Evolutionary conservation across 2,113 vertebrate genomes (phyloP), one percentile per base, ranked within the genome.

Genomic region (Heliornis fulica): DNA sequence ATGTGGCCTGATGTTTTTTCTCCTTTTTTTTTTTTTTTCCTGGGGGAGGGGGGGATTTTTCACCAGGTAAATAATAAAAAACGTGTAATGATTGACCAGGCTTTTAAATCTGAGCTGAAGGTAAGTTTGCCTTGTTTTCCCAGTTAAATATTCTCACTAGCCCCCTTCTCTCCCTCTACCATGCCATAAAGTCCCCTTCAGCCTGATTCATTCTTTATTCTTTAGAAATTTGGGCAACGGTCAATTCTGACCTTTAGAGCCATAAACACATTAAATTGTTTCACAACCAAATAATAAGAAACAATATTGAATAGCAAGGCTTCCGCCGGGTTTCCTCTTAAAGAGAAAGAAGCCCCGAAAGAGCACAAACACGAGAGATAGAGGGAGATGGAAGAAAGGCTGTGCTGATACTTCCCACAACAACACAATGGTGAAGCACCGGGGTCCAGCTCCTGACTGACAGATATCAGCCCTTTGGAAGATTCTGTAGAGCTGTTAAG

Each of bases 61-160:
- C 87, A 95, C 96, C 95, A 97, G 91, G 96, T 94, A 98, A 98
- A 98, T 98, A 98, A 98, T 97, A 98, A 98, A 98, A 97, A 97
- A 97, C 9, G 97, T 97, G 92, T 97, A 98, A 98, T 97, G 96
- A 97, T 97, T 98, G 95, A 97, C 97, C 83, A 98, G 95, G 85
- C 91, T 94, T 98, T 97, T 95, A 96, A 96, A 96, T 60, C 83
- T 77, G 82, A 97, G 88, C 92, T 75, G 77, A 95, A 96, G 94
- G 93, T 92, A 95, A 87, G 63, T 96, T 96, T 97, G 91, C 74
- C 83, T 95, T 96, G 95, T 96, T 96, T 75, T 77, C 92, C 82
- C 96, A 92, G 95, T 85, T 92, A 95, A 96, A 96, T 94, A 96
- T 90, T 93, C 72, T 88, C 69, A 82, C 64, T 90, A 65, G 70